Evolutionary conservation across 2,888 invertebrate genomes (phyloP), one percentile per base, ranked within the genome.

Genomic region (Caenorhabditis uteleia): DNA sequence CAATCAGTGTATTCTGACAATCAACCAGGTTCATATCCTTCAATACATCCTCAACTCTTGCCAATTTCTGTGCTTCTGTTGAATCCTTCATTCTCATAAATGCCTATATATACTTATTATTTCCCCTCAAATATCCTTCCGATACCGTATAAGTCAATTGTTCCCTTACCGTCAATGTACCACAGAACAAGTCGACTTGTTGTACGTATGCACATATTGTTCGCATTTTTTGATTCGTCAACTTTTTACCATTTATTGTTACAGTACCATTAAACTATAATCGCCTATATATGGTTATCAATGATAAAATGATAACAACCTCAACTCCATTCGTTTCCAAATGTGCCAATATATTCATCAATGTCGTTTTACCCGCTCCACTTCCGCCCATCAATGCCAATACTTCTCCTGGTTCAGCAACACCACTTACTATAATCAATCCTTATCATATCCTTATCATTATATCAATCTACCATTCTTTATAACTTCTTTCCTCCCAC

Each of bases 321-420:
- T 76, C 66, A 25, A 79, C 70, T 18, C 70, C 70, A 21, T 60
- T 62, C 21, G 69, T 70, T 26, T 77, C 72, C 82, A 92, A 87
- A 83, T 89, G 88, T 14, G 91, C 92, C 60, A 94, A 85, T 20
- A 91, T 90, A 49, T 90, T 88, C 90, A 93, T 90, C 45, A 93
- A 85, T 0, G 93, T 92, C 61, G 91, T 92, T 86, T 93, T 93
- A 0, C 93, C 93, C 14, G 92, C 90, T 14, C 93, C 93, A 84
- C 91, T 91, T 23, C 70, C 70, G 23, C 77, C 77, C 77, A 78
- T 78, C 36, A 78, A 58, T 10, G 75, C 77, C 27, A 78, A 40
- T 12, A 77, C 66, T 45, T 77, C 77, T 5, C 75, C 70, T 0
- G 77, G 74, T 31, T 64, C 58, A 12, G 77, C 77, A 14, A 70